Conservation (phyloP, 2,113 vertebrate genomes). For the Sinocyclocheilus rhinocerous region DNA sequence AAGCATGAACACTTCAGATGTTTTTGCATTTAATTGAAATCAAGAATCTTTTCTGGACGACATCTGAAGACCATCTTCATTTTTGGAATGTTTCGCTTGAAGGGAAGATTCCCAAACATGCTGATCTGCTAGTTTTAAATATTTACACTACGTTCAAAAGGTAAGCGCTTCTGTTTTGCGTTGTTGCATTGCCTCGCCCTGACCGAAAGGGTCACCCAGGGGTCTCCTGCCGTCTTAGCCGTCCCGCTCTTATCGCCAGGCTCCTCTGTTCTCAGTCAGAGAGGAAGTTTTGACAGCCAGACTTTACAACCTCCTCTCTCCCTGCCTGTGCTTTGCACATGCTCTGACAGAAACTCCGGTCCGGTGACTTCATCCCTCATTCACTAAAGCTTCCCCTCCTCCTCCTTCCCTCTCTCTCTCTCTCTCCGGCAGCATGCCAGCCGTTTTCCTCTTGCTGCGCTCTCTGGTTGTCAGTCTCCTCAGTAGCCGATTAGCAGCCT, state of each 20-base stretch:
- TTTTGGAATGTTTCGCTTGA: not conserved
- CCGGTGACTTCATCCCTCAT: constrained; percentile 59
- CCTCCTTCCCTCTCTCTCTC: constrained; percentile 21
- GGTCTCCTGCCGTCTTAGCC: constrained; percentile 63
- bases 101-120: not conserved
- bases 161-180: constrained; percentile 15
- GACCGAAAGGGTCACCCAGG: constrained; percentile 65
- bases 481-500: constrained; percentile 75
- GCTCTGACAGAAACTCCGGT: constrained; percentile 59
- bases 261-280: constrained; percentile 68
- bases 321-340: constrained; percentile 56
- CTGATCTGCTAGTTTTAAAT: not conserved
- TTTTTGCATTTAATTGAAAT: not conserved
- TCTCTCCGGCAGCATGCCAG: constrained; percentile 82
- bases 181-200: constrained; percentile 42
- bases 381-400: constrained; percentile 40
- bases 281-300: constrained; percentile 78
- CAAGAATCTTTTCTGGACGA: not conserved
- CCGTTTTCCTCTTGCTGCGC: constrained; percentile 80
- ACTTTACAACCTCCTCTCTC: constrained; percentile 65
- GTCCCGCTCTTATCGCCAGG: constrained; percentile 67
- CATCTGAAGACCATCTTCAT: not conserved
- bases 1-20: not conserved
- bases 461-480: constrained; percentile 81
- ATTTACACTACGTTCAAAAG: not conserved